Conservation (phyloP, 1,140 invertebrate genomes). For the Hestina assimilis region DNA sequence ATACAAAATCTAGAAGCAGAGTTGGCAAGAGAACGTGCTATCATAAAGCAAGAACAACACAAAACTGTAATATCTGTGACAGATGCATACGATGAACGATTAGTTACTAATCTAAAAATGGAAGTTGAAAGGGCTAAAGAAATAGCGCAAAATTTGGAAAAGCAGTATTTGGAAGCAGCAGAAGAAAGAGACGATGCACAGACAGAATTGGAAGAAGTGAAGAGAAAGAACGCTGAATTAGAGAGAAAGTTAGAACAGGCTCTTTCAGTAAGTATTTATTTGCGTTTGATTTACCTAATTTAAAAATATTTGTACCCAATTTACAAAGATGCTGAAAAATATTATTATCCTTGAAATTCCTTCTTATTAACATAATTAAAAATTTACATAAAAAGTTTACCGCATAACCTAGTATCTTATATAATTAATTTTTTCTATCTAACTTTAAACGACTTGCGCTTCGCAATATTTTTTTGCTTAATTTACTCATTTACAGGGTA, state of each 20-base stretch:
- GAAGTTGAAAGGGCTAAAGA: conserved; percentile 87
- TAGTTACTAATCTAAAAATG: conserved; percentile 83
- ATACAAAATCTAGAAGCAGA: conserved; percentile 89
- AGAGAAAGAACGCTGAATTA: conserved; percentile 85
- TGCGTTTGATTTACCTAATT: too few species aligned
- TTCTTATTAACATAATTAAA: too few species aligned
- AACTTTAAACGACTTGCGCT: too few species aligned
- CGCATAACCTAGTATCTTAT: too few species aligned
- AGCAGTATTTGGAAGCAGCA: conserved; percentile 85
- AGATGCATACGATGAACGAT: conserved; percentile 78
- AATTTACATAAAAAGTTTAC: too few species aligned
- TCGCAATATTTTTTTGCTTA: conserved; percentile 31
- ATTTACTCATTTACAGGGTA: conserved; percentile 60
- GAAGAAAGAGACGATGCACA: conserved; percentile 87
- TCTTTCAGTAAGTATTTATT: conserved; percentile 77
- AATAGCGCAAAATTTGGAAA: conserved; percentile 88
- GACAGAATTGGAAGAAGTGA: conserved; percentile 88
- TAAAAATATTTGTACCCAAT: too few species aligned
- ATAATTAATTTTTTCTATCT: too few species aligned
- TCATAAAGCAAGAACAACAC: conserved; percentile 80
- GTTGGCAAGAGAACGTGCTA: conserved; percentile 82
- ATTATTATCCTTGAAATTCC: too few species aligned
- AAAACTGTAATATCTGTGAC: conserved; percentile 80
- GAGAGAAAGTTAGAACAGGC: conserved; percentile 84
- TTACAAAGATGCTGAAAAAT: too few species aligned